Evolutionary conservation across 2,113 vertebrate species (phyloP), one percentile per base, ranked within the genome.

Genomic region (Pimephales promelas): DNA sequence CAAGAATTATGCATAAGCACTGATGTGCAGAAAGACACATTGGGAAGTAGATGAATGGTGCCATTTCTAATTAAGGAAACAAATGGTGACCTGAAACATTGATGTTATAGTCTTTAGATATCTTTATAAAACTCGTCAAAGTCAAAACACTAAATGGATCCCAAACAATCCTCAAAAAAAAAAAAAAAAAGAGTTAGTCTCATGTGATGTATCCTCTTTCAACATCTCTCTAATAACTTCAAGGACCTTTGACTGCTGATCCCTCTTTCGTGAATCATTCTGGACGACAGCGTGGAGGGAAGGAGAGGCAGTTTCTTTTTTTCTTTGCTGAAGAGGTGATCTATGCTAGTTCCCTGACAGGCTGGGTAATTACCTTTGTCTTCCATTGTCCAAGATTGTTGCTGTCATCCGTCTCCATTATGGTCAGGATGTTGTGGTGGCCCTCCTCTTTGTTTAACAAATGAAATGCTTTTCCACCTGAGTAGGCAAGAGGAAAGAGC

Each of bases 401-500:
- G 76, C n/a, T 87, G 88, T 90, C 89, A 92, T 95, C 94, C 93
- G 86, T 93, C 92, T 94, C 92, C 90, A 90, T 94, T 95, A 93
- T 76, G 66, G 79, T 83, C 78, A 88, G 87, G 90, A 84, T 86
- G 89, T 83, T 94, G 90, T 93, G 90, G 78, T 89, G 93, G 86
- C 90, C 85, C 91, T 91, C 89, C 88, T 88, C 87, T 94, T 93
- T 94, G 92, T 94, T 92, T 91, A 92, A 90, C 86, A 94, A 94
- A 93, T 92, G 61, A 94, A 94, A 94, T 89, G 83, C 70, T 94
- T 94, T 92, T 93, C 90, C 89, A 92, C 91, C 86, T 90, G 86
- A 92, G 84, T 72, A 86, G 85, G 54, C 4, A 9, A 52, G 84
- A 87, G 88, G 91, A 90, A 89, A 85, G 82, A 70, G 40, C 62